Base-by-base conservation (phyloP, 2,888 invertebrate species). In the Mythimna loreyi region DNA sequence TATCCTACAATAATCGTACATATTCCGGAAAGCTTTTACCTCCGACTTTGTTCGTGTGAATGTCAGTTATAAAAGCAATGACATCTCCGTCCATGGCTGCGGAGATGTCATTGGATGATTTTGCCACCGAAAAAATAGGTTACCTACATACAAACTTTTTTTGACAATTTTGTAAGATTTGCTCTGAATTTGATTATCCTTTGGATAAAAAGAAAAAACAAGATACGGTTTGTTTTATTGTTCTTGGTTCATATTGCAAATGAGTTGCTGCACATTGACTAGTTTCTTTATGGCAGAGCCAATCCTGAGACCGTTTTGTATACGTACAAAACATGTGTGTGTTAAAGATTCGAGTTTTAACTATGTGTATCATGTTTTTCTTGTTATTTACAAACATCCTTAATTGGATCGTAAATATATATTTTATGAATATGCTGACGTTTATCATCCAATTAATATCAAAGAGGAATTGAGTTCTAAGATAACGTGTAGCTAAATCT, bases 331-430 rank as follows among this genome's bases (percentile, higher is more conserved):
- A n/a, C n/a, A n/a, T 7, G 6, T 8, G 19, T 13, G 3, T 23
- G 16, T 9, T 1, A 53, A 52, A 36, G 45, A 33, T 19, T 21
- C 36, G 9, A 21, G 13, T 45, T 23, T 43, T 28, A 36, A 21
- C n/a, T 11, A 33, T 52, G 19, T 59, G 13, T 50, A 33, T 43
- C 2, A 9, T n/a, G 21, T 45, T 28, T 47, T 60, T 28, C 1
- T 28, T 47, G n/a, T 13, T 30, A 23, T 71, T 49, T 25, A 30
- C 25, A 45, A 25, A 50, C 8, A 33, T 33, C 1, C 23, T 50
- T 50, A 67, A 60, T 63, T 67, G 67, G 52, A 25, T 49, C 16
- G 40, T 68, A 73, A 68, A 73, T 65, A 56, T 47, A 43, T 1
- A 56, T 55, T 59, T 53, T 68, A 63, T 60, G 30, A 36, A 50